Percentiles rank a stretch among this genome's conserved stretches.
phyloP scores from a whole-genome alignment of 2,113 vertebrate genomes.

The Synodontis membranacea region DNA sequence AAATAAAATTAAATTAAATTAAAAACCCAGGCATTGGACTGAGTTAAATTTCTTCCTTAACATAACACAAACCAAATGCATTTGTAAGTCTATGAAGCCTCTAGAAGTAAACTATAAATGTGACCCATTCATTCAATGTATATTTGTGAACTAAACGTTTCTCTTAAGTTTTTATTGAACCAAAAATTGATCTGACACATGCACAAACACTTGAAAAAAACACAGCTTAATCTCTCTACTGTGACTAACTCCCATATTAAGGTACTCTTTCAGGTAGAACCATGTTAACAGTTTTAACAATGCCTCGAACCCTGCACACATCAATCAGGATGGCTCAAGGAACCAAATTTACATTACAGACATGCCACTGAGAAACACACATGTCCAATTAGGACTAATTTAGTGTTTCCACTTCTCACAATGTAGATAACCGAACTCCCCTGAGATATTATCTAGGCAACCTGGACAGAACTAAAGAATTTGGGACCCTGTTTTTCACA shows the following conservation, averaged over 20 bases:
- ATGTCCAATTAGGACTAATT: not conserved
- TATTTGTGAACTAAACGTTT: not conserved
- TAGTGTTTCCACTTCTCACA: not conserved
- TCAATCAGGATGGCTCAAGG: conserved; percentile 21
- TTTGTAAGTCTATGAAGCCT: not conserved
- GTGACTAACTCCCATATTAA: conserved; percentile 40
- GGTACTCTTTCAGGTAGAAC: conserved; percentile 55
- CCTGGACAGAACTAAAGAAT: conserved; percentile 15
- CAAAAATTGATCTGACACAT: not conserved
- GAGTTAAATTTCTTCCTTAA: not conserved
- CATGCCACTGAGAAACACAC: not conserved
- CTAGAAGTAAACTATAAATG: not conserved
- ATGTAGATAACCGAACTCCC: too few relatives aligned
- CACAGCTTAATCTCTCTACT: not conserved
- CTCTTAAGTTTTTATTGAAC: conserved; percentile 6
- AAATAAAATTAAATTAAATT: not conserved
- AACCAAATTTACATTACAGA: not conserved
- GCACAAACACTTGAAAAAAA: conserved; percentile 10
- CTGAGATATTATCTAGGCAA: not conserved
- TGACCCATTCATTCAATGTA: not conserved
- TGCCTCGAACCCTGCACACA: not conserved
- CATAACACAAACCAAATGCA: not conserved
- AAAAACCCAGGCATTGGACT: not conserved
- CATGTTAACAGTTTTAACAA: conserved; percentile 42
- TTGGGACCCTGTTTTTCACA: conserved; percentile 8